Evolutionary conservation across 2,888 invertebrate genomes (phyloP).

Genomic region (Cantharis rustica): DNA sequence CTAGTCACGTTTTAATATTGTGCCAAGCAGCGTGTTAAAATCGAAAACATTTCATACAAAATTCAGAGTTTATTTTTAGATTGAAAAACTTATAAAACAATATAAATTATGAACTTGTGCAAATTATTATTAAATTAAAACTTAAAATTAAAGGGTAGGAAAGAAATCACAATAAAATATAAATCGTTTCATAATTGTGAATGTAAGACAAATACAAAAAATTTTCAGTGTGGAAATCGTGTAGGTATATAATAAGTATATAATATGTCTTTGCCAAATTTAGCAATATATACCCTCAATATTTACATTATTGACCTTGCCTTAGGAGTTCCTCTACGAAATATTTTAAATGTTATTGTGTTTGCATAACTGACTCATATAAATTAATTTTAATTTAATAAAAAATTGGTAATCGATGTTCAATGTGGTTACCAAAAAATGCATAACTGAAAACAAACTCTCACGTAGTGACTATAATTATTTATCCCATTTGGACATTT

Average conservation of each 20-base stretch:
- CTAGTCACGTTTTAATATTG: slow-evolving; percentile 42
- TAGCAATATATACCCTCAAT: too few species aligned
- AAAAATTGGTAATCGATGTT: background rate
- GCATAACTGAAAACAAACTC: background rate
- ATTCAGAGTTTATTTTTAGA: slow-evolving; percentile 6
- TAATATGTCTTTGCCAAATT: background rate
- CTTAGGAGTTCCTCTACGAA: too few species aligned
- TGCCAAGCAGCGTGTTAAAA: slow-evolving; percentile 34
- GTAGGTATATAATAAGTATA: background rate
- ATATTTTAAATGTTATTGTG: too few species aligned
- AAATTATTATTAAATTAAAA: background rate
- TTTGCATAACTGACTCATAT: too few species aligned
- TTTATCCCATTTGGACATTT: background rate
- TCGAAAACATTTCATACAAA: background rate
- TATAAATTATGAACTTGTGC: background rate
- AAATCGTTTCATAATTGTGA: background rate
- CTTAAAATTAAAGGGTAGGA: background rate
- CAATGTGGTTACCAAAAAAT: background rate
- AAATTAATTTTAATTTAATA: background rate
- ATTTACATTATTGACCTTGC: too few species aligned
- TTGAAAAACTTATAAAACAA: slow-evolving; percentile 4
- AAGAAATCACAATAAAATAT: background rate
- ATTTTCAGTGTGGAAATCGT: too few species aligned
- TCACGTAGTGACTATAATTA: background rate
- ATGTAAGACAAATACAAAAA: too few species aligned